phyloP scores from a whole-genome alignment of 2,797 vertebrate genomes.

The Thaleichthys pacificus region DNA sequence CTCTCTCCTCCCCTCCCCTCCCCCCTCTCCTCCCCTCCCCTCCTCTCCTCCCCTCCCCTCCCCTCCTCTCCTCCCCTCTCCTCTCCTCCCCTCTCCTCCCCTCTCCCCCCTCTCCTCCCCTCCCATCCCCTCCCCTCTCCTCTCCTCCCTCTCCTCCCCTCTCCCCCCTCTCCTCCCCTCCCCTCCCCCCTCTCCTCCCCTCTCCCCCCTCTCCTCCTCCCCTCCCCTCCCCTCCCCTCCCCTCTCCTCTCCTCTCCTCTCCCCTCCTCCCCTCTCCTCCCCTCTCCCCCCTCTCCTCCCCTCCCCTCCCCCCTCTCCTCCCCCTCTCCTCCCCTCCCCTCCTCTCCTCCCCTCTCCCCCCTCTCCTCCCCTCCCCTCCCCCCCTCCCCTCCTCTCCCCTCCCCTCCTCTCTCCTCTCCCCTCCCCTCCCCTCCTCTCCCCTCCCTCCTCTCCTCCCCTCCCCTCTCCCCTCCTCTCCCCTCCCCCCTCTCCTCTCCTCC shows the following conservation, averaged over 20 bases:
- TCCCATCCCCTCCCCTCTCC: not conserved
- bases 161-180: not conserved
- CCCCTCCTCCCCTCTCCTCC: not conserved
- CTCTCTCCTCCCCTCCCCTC: constrained; percentile 6
- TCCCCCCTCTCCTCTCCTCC: not conserved
- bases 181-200: no score
- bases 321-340: not conserved
- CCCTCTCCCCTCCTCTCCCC: not conserved
- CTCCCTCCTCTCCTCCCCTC: not conserved
- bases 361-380: not conserved
- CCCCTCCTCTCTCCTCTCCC: not conserved
- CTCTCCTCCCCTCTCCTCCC: constrained; percentile 17
- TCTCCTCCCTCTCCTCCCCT: not conserved
- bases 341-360: not conserved
- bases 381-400: not conserved
- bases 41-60: constrained; percentile 12
- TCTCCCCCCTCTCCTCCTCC: not conserved
- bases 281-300: not conserved
- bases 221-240: no score
- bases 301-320: not conserved
- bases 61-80: constrained; percentile 21
- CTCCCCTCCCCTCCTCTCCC: not conserved
- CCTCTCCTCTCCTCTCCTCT: not conserved
- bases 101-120: not conserved
- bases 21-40: constrained; percentile 12